These are phyloP conservation scores for Agonopterix alstromeriana DNA, from an alignment of 2,888 invertebrate species.

Conservation along the genomic window DNA sequence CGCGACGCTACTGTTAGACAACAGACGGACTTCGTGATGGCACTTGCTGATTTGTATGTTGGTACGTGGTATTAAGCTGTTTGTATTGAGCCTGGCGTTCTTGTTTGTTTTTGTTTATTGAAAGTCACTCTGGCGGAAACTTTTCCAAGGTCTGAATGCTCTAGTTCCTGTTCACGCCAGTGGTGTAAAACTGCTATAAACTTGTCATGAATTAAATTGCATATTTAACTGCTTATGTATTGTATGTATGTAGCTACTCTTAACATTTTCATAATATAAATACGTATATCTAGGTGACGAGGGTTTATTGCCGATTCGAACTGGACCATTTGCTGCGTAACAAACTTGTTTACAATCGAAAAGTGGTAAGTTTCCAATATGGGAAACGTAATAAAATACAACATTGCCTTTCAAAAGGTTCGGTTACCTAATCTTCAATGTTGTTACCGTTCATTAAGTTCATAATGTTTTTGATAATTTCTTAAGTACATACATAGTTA, in stretches of 20 bases:
- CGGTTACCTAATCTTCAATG: too few relatives aligned
- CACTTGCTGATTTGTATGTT: conserved; percentile 63
- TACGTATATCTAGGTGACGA: background rate
- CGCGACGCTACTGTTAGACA: conserved; percentile 29
- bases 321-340: conserved; percentile 42
- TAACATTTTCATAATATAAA: background rate
- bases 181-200: background rate
- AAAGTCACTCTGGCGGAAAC: conserved; percentile 37
- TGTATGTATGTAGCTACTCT: background rate
- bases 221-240: background rate
- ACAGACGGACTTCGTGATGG: conserved; percentile 57
- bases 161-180: conserved; percentile 28
- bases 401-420: too few relatives aligned
- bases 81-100: conserved; percentile 10
- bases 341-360: conserved; percentile 32
- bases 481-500: too few relatives aligned
- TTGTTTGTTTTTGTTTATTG: conserved; percentile 40
- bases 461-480: too few relatives aligned
- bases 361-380: conserved; percentile 4
- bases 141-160: conserved; percentile 50
- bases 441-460: too few relatives aligned
- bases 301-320: conserved; percentile 19
- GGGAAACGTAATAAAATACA: too few relatives aligned
- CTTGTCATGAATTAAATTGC: background rate
- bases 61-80: conserved; percentile 63